A percentile compares a stretch with the other conserved stretches of the same genome.
Evolutionary conservation across 2,113 vertebrate species (phyloP).

Genomic region (Thinocorus orbignyianus): DNA sequence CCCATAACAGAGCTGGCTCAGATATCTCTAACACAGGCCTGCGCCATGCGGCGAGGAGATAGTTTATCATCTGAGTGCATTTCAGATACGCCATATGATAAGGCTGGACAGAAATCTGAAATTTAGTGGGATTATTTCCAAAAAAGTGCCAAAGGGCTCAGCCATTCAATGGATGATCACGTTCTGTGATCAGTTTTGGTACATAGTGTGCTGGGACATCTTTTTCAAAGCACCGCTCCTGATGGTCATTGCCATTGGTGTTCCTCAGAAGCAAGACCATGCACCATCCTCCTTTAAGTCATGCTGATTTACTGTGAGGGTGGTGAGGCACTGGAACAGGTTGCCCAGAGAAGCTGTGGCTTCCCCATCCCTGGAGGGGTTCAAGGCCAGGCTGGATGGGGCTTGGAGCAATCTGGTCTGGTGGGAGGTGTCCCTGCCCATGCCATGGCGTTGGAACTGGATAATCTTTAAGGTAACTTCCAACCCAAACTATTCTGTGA

Average conservation of each 20-base stretch:
- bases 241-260: not conserved
- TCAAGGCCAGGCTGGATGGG: not conserved
- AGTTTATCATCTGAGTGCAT: not conserved
- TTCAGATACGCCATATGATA: not conserved
- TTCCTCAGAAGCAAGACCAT: not conserved
- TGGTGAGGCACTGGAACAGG: not conserved
- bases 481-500: too few species aligned
- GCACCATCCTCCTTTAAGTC: not conserved
- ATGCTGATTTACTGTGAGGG: not conserved
- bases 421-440: not conserved
- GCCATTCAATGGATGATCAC: accelerated
- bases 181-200: not conserved
- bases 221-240: not conserved
- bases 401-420: not conserved
- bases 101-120: conserved; percentile 34
- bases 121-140: not conserved
- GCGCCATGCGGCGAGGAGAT: not conserved
- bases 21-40: conserved; percentile 1
- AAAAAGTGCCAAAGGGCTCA: not conserved
- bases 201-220: accelerated
- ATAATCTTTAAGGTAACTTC: not conserved
- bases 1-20: not conserved
- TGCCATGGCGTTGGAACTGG: not conserved
- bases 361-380: not conserved
- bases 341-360: not conserved